Base-by-base conservation (phyloP, 2,113 vertebrate genomes). In the Panthera tigris region DNA sequence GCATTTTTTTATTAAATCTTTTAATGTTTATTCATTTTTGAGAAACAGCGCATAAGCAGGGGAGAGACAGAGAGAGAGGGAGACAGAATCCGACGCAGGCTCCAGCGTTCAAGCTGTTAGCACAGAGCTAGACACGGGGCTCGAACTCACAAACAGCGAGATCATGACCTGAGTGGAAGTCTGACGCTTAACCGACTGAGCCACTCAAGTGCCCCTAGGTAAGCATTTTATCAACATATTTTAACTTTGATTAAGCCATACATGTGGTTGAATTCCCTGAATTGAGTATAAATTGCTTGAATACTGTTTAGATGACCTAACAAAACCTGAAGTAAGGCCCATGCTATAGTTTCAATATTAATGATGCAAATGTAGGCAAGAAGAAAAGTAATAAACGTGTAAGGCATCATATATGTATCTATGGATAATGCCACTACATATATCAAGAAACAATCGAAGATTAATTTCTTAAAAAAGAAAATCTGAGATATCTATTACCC, bases 401-500 rank as follows among this genome's bases (percentile, higher is more conserved):
- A 5, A 52, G 7, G 3, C 14, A 7, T 25, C 5, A 6, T 15
- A 27, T 31, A 4, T 50, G 1, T 80, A 87, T 14, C 13, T 27
- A 21, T 48, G 6, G 61, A 27, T 21, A 74, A 14, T n/a, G 50
- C 6, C 15, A 76, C 6, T 25, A 63, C 13, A 27, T 50, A 39
- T 65, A 85, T 86, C 36, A 61, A 65, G 52, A 73, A 81, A 16
- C 23, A 66, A 29, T 4, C 7, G 21, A 2, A 65, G 12, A 45
- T 61, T 68, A 31, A 25, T 5, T 84, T 73, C 21, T 50, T 91
- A 73, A 68, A 41, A n/a, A 86, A 92, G 39, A 1, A 13, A 96
- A 23, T 39, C 25, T 14, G 4, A 61, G 4, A 1, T 23, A 12
- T 21, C 12, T 55, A 1, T 31, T 8, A 36, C 5, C 1, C 11